Base-by-base conservation (phyloP, 2,797 vertebrate genomes). In the Acanthiza pusilla region DNA sequence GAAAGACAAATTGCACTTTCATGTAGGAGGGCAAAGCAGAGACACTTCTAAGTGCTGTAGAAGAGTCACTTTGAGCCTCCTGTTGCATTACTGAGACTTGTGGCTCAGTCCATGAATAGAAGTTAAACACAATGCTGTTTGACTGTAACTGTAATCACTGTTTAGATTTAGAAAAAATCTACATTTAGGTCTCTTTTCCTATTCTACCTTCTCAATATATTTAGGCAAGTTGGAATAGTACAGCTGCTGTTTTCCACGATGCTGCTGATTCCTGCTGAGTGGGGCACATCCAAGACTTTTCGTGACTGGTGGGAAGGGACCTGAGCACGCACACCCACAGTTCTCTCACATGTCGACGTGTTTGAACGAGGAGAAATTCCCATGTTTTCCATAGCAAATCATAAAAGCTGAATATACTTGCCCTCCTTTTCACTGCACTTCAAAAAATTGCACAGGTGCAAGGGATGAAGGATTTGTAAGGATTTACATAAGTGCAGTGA, bases 121-220 rank as follows among this genome's bases (percentile, higher is more conserved):
- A 77, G 34, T 21, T 16, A 32, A 86, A 65, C 32, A 72, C 11
- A 77, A 30, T 25, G 8, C 8, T 34, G 14, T 34, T 77, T 48
- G 30, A 40, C 30, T 48, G 16, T 36, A 54, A 48, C 11, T 8
- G 6, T 47, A 90, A 66, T 54, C 7, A 26, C 22, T 11, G 5
- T 66, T 85, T 50, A 75, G 71, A 70, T 29, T 60, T 55, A 58
- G 22, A 80, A 88, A 88, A 95, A 75, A 72, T 29, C 17, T 72
- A 11, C 34, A 50, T 74, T 68, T 61, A 61, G 18, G 9, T 73
- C 10, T 82, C 7, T 66, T 53, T 68, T 63, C 34, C 30, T 58
- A 45, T 34, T 13, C 13, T 63, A 8, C 8, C 6, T 91, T 78
- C 86, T 38, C 7, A 57, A 23, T 51, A 66, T 38, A 50, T 43